Conservation (phyloP, 2,797 vertebrate genomes). For the Hemibagrus guttatus region DNA sequence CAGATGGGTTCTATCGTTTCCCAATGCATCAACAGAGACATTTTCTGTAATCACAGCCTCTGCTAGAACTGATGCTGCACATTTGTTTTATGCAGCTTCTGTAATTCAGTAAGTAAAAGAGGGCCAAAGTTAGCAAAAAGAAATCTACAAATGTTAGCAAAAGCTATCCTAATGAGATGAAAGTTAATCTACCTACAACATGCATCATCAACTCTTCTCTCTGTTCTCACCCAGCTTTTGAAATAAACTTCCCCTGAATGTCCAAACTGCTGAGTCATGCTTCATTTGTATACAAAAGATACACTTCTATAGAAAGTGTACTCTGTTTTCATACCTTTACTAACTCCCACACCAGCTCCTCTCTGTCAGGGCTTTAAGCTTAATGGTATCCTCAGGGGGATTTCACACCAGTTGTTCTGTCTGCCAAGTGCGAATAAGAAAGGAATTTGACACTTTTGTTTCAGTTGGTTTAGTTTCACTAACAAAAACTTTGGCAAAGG, state of each 20-base stretch:
- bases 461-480: too few species aligned
- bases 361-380: too few species aligned
- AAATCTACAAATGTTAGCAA: not conserved
- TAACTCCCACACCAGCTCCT: too few species aligned
- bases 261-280: not conserved
- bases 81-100: not conserved
- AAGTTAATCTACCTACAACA: not conserved
- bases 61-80: slow-evolving; percentile 8
- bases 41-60: slow-evolving; percentile 51
- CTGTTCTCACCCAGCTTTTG: not conserved
- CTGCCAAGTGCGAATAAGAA: too few species aligned
- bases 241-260: not conserved
- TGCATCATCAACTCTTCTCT: not conserved
- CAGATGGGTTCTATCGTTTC: slow-evolving; percentile 33
- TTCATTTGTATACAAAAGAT: too few species aligned
- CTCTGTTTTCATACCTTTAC: too few species aligned
- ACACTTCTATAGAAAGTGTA: too few species aligned
- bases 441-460: too few species aligned
- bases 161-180: not conserved
- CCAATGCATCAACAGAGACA: slow-evolving; percentile 30
- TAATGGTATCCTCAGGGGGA: too few species aligned
- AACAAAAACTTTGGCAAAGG: too few species aligned
- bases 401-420: too few species aligned
- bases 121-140: not conserved
- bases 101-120: not conserved